These are phyloP conservation scores for Myiothlypis chrysogaster DNA, from an alignment of 2,797 vertebrate species.

Conservation along the genomic window DNA sequence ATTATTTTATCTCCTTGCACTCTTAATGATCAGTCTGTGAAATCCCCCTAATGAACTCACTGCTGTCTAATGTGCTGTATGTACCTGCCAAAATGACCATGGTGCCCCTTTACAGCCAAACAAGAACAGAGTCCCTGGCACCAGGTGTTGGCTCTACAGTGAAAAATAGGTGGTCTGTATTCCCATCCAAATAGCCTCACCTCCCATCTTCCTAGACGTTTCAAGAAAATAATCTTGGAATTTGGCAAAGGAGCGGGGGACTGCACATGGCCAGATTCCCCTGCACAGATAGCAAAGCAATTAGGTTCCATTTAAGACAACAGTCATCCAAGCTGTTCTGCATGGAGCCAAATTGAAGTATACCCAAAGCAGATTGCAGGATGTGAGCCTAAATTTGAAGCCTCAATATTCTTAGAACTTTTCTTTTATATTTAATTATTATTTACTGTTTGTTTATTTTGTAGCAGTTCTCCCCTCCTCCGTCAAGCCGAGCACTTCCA, in stretches of 20 bases:
- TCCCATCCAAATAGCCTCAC: background rate
- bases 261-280: background rate
- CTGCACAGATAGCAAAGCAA: background rate
- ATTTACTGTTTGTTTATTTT: slow-evolving; percentile 3
- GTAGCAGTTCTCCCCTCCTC: background rate
- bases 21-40: background rate
- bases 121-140: background rate
- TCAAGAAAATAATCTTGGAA: background rate
- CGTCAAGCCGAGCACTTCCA: background rate
- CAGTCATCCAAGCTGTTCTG: slow-evolving; percentile 21
- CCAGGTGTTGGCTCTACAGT: background rate
- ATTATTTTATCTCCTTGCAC: background rate
- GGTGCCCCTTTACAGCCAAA: background rate
- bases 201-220: background rate
- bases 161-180: background rate
- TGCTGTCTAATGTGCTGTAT: background rate
- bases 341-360: background rate
- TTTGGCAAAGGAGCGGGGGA: background rate
- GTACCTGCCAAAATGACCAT: background rate
- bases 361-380: background rate
- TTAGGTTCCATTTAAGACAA: background rate
- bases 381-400: background rate
- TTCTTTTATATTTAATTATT: slow-evolving; percentile 19
- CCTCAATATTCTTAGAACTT: background rate
- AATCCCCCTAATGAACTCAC: background rate